phyloP scores from a whole-genome alignment of 92 coral and sea anemone genomes.

The Virgularia gustaviana region DNA sequence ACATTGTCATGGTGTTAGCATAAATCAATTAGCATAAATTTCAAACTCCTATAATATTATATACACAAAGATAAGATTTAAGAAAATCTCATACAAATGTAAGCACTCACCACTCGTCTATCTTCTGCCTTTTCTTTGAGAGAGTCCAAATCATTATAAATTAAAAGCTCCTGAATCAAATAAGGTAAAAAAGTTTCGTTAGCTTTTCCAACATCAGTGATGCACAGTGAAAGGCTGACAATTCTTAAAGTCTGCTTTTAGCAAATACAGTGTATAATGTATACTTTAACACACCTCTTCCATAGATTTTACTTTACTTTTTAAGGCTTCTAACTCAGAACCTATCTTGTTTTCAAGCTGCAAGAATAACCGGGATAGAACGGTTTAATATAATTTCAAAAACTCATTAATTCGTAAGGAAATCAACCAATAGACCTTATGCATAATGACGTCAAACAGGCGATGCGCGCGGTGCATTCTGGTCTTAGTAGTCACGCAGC shows the following conservation, averaged over 20 bases:
- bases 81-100: not conserved
- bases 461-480: too few relatives aligned
- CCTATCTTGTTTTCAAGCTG: slow-evolving; percentile 87
- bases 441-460: too few relatives aligned
- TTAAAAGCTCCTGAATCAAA: slow-evolving; percentile 68
- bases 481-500: too few relatives aligned
- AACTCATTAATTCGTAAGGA: too few relatives aligned
- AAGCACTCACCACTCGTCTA: slow-evolving; percentile 65
- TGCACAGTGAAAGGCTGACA: not conserved
- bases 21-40: too few relatives aligned
- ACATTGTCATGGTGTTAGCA: too few relatives aligned
- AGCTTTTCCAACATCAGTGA: not conserved
- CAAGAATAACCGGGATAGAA: not conserved
- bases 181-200: not conserved
- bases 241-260: too few relatives aligned
- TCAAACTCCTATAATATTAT: too few relatives aligned
- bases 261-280: not conserved
- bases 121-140: slow-evolving; percentile 83
- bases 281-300: slow-evolving; percentile 53
- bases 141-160: slow-evolving; percentile 73
- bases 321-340: slow-evolving; percentile 76
- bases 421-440: too few relatives aligned
- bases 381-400: too few relatives aligned
- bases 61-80: too few relatives aligned
- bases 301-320: slow-evolving; percentile 69